Percentiles rank a stretch among this genome's conserved stretches.
phyloP scores from a whole-genome alignment of 1,140 invertebrate species.

The Drosophila pachea region DNA sequence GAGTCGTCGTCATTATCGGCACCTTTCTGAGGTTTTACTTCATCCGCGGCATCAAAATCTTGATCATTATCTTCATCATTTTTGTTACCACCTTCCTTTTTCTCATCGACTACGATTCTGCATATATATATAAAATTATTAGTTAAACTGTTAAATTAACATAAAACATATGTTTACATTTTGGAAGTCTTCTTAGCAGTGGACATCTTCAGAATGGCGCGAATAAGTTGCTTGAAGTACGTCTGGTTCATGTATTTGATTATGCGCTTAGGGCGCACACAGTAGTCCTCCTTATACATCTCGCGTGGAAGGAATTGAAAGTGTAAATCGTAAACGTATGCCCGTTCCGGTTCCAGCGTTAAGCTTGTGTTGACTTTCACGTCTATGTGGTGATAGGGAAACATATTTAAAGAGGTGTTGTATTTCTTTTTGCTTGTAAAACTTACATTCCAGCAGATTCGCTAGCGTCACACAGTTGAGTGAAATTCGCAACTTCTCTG shows the following conservation, averaged over 20 bases:
- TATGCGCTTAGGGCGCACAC: constrained; percentile 84
- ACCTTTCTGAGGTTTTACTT: constrained; percentile 19
- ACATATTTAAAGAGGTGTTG: neutral
- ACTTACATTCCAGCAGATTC: constrained; percentile 86
- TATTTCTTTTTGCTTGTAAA: neutral
- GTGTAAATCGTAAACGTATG: constrained; percentile 81
- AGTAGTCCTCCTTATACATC: constrained; percentile 86
- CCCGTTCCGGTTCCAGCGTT: constrained; percentile 80
- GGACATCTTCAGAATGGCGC: constrained; percentile 79
- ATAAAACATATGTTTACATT: constrained; percentile 38
- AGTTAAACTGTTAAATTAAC: neutral
- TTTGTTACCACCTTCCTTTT: constrained; percentile 53
- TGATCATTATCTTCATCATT: constrained; percentile 67
- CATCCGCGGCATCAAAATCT: constrained; percentile 70
- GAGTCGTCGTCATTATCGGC: constrained; percentile 69
- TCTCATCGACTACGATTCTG: constrained; percentile 68
- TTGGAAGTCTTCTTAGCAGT: constrained; percentile 55
- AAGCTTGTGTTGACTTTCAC: constrained; percentile 84
- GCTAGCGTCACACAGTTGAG: constrained; percentile 88
- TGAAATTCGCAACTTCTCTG: constrained; percentile 85
- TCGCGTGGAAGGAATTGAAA: constrained; percentile 87
- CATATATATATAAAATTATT: constrained; percentile 3
- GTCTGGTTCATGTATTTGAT: constrained; percentile 84
- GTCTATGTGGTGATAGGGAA: constrained; percentile 29
- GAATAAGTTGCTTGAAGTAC: constrained; percentile 84